Conservation (phyloP, 2,888 invertebrate species). For the Cryptus viduatorius region DNA sequence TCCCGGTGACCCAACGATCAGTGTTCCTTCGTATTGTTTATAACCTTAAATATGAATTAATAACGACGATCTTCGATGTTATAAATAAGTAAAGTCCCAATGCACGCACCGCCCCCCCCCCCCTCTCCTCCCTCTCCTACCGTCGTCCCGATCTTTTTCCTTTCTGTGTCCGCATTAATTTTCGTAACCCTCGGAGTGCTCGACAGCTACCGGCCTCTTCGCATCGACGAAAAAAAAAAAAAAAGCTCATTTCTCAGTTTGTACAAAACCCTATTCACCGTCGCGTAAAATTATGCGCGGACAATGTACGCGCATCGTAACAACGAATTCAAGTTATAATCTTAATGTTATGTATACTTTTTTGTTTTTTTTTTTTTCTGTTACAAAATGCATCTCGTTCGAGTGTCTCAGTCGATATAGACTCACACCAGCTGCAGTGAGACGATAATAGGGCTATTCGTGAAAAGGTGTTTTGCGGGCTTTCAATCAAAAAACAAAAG, state of each 20-base stretch:
- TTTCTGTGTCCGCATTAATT: conserved; percentile 39
- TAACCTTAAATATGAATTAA: not conserved
- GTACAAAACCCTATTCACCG: conserved; percentile 30
- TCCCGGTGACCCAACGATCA: too few relatives aligned
- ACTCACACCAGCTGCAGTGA: not conserved
- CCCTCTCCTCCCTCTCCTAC: not conserved
- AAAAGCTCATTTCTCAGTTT: conserved; percentile 16
- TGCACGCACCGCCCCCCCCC: not conserved
- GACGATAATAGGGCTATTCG: not conserved
- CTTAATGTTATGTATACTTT: conserved; percentile 1
- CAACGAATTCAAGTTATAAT: conserved; percentile 57
- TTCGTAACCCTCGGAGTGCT: conserved; percentile 19
- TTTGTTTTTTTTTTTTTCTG: not conserved
- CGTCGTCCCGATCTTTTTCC: conserved; percentile 29
- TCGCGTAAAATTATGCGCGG: not conserved
- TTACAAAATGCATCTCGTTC: conserved; percentile 28
- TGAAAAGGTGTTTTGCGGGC: not conserved
- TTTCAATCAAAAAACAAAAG: conserved; percentile 10
- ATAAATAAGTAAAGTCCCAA: not conserved
- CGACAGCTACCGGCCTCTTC: conserved; percentile 30
- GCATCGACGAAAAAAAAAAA: conserved; percentile 5
- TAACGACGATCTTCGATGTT: not conserved
- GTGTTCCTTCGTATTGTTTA: not conserved
- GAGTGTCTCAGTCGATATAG: conserved; percentile 10
- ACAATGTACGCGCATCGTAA: conserved; percentile 36